Evolutionary conservation across 2,888 invertebrate genomes (phyloP).

Genomic region (Dolichomitus sp.): DNA sequence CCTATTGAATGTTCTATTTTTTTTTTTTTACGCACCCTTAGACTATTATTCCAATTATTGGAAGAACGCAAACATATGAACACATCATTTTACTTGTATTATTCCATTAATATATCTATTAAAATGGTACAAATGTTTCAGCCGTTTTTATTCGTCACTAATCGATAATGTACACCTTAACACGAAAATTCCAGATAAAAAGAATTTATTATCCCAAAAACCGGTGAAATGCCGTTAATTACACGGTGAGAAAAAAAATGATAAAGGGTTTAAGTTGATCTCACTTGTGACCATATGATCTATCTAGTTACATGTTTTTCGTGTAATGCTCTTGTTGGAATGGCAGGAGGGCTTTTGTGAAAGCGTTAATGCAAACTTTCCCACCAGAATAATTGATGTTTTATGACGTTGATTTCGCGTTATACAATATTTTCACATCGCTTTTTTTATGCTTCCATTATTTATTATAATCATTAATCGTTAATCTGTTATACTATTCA

Average conservation of each 20-base stretch:
- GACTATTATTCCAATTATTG: not conserved
- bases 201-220: not conserved
- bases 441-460: too few species aligned
- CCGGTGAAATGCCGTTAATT: not conserved
- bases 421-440: too few species aligned
- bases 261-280: not conserved
- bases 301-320: not conserved
- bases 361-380: too few species aligned
- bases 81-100: not conserved
- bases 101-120: not conserved
- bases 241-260: not conserved
- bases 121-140: too few species aligned
- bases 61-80: not conserved
- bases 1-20: not conserved
- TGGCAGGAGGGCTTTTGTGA: not conserved
- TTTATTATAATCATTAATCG: too few species aligned
- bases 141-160: too few species aligned
- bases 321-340: constrained; percentile 24
- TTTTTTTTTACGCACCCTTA: not conserved
- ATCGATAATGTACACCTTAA: too few species aligned
- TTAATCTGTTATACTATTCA: too few species aligned
- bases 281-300: not conserved
- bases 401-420: too few species aligned
- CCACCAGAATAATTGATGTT: too few species aligned
- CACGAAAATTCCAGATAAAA: too few species aligned